phyloP scores from a whole-genome alignment of 2,888 invertebrate genomes.

The Cylindroiulus punctatus region DNA sequence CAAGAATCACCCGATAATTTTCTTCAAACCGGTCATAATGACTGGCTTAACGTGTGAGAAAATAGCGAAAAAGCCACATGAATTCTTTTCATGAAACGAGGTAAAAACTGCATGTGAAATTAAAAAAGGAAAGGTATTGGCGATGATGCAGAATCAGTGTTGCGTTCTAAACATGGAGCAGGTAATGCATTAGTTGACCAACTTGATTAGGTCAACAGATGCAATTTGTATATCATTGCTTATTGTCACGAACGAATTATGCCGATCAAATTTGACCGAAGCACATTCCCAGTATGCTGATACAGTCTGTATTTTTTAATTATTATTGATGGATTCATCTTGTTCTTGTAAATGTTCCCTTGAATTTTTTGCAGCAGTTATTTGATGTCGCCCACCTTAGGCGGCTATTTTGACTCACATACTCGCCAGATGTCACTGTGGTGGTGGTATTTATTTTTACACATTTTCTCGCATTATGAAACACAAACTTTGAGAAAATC shows the following conservation, averaged over 20 bases:
- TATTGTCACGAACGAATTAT: neutral
- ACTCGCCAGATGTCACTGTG: too few relatives aligned
- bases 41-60: slow-evolving; percentile 1
- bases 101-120: neutral
- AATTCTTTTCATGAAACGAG: neutral
- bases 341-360: too few relatives aligned
- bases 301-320: too few relatives aligned
- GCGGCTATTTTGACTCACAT: too few relatives aligned
- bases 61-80: neutral
- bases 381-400: too few relatives aligned
- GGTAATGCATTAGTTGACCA: neutral
- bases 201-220: neutral
- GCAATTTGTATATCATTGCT: neutral
- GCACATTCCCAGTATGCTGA: too few relatives aligned
- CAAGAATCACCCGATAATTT: neutral
- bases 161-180: neutral
- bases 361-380: too few relatives aligned
- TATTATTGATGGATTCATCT: too few relatives aligned
- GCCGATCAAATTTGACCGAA: neutral
- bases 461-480: too few relatives aligned
- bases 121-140: neutral
- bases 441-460: too few relatives aligned
- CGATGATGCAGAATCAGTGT: neutral
- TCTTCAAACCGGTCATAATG: neutral
- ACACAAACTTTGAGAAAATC: too few relatives aligned